Base-by-base conservation (phyloP, 1,140 invertebrate genomes). In the Plutomurus gul region DNA sequence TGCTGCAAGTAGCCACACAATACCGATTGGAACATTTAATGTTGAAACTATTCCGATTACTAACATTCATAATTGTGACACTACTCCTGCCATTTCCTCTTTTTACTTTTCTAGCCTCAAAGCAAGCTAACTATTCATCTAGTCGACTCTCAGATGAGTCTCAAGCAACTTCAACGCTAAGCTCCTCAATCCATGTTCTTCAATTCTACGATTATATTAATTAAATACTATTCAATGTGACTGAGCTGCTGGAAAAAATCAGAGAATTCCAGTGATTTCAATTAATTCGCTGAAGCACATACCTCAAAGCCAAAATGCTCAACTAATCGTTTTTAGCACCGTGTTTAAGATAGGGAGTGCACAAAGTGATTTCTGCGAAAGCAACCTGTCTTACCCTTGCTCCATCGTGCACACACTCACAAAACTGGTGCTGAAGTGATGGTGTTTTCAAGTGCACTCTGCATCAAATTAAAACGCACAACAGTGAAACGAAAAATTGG, bases 1-100 rank as follows among this genome's bases (percentile, higher is more conserved):
- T 83, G 81, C 81, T 79, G 51, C 76, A 76, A 78, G 76, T 79
- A 78, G 70, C 70, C 65, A 75, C 49, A 80, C 79, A 80, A 80
- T 76, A 77, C 79, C 75, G 79, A 82, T 82, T 82, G 81, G 83
- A 71, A 83, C 80, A 82, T 79, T 84, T 81, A 81, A 81, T 79
- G 77, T 60, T 73, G 79, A 81, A 82, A 81, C 81, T 81, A 82
- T 81, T 76, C 81, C 79, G 81, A 82, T 82, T 81, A 81, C 71
- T 70, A 81, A 84, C 83, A 84, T 82, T 84, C 81, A 82, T 82
- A 82, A 82, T 81, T 84, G 79, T 82, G 81, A 82, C 78, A 77
- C 81, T 82, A 75, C 72, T 80, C 78, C 37, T 75, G 77, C 73
- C 75, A 80, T 79, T 82, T 78, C 75, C 81, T 65, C 56, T 65